Base-by-base conservation (phyloP, 2,888 invertebrate species). In the Caenorhabditis doughertyi region DNA sequence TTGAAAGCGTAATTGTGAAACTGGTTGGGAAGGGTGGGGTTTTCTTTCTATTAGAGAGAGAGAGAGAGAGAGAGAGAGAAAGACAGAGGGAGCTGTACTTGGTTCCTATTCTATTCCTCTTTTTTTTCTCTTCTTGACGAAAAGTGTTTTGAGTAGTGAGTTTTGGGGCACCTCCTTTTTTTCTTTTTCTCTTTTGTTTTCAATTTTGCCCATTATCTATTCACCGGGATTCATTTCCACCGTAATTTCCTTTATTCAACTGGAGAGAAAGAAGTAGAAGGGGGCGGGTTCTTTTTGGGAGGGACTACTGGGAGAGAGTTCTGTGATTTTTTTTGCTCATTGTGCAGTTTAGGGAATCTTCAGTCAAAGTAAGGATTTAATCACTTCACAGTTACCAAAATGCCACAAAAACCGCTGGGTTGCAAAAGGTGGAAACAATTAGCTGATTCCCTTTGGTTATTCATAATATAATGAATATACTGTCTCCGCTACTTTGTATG, bases 131-230 rank as follows among this genome's bases (percentile, higher is more conserved):
- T 47, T 32, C 39, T 44, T 29, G 9, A 29, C 25, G 13, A 23
- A 67, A 68, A 76, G 76, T 76, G 68, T 76, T 76, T 68, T 68
- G 55, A 67, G 64, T 49, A 67, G 58, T 64, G 74, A 67, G 56
- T 56, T 62, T 32, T 29, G 62, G 47, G 58, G 39, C 39, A 39
- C 49, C 64, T 44, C 16, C 64, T n/a, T 65, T 35, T 49, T 44
- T 44, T 39, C 21, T 62, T 68, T 35, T 60, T 23, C 49, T 35
- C 27, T 60, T 60, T 49, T 56, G 32, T 70, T 68, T 62, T 49
- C 35, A 25, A 49, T 56, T 21, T 29, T 21, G n/a, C 44, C 44
- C 77, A 68, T 77, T 51, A 62, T 77, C 58, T 62, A 39, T 68
- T 67, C 44, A 13, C 18, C 53, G 27, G 65, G 62, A 62, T 62